These are phyloP conservation scores for Clarias platycephalus DNA, from an alignment of 2,797 vertebrate genomes.

Conservation along the genomic window DNA sequence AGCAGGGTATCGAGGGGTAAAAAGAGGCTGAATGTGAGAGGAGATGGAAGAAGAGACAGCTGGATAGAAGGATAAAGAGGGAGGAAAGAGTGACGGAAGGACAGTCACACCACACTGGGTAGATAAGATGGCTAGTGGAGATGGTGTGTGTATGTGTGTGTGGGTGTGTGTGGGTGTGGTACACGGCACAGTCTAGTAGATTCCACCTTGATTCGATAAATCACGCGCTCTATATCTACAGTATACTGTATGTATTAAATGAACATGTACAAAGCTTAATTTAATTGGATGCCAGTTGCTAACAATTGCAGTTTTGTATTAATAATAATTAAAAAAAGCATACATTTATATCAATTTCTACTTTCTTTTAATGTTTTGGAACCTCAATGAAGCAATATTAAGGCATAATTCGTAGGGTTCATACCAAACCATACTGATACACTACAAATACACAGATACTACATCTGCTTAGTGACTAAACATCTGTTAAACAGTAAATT, in stretches of 20 bases:
- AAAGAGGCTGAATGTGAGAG: background rate
- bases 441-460: no score
- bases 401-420: no score
- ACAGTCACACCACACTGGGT: slow-evolving; percentile 22
- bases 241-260: background rate
- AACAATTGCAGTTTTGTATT: background rate
- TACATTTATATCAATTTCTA: background rate
- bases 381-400: background rate
- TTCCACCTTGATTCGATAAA: slow-evolving; percentile 19
- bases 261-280: background rate
- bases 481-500: no score
- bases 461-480: no score
- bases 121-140: slow-evolving; percentile 49
- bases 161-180: slow-evolving; percentile 1
- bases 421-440: no score
- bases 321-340: background rate
- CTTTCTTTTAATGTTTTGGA: background rate
- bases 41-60: slow-evolving; percentile 3
- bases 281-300: background rate
- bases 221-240: background rate
- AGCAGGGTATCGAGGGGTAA: slow-evolving; percentile 15
- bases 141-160: slow-evolving; percentile 35
- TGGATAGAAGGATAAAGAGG: slow-evolving; percentile 11
- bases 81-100: slow-evolving; percentile 8
- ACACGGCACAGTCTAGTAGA: slow-evolving; percentile 14